Evolutionary conservation across 2,888 invertebrate genomes (phyloP).

Genomic region (Calliopum simillimum): DNA sequence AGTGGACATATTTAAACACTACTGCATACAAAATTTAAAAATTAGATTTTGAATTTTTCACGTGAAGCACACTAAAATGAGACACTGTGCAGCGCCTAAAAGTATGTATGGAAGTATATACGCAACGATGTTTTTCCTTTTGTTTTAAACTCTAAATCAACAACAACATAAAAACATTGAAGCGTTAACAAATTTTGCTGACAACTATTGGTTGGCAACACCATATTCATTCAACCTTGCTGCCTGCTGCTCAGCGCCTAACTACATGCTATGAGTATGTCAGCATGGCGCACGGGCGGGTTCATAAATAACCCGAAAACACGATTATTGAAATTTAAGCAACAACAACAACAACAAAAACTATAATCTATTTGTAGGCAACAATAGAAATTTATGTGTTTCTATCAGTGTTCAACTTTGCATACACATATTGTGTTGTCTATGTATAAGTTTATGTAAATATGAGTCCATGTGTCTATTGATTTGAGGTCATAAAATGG

Average conservation of each 20-base stretch:
- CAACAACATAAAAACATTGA: constrained; percentile 29
- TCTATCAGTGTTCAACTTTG: neutral
- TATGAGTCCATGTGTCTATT: too few relatives aligned
- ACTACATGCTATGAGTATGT: neutral
- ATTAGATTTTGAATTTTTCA: too few relatives aligned
- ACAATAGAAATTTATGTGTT: constrained; percentile 28
- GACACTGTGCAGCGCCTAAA: neutral
- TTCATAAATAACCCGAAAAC: constrained; percentile 29
- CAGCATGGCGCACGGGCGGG: neutral
- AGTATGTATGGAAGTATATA: constrained; percentile 16
- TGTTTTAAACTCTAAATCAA: constrained; percentile 16
- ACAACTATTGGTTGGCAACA: constrained; percentile 37
- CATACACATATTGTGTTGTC: constrained; percentile 1
- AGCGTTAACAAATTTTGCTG: constrained; percentile 46
- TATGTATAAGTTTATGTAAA: neutral
- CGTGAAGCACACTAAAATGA: too few relatives aligned
- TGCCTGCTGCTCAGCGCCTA: constrained; percentile 2
- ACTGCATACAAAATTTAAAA: too few relatives aligned
- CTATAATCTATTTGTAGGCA: constrained; percentile 11
- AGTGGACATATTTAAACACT: too few relatives aligned
- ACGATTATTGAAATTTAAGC: constrained; percentile 31
- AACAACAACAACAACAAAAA: neutral
- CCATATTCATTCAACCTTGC: constrained; percentile 26
- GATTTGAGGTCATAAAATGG: neutral
- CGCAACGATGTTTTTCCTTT: constrained; percentile 26